These are phyloP conservation scores for Ictidomys tridecemlineatus DNA, from an alignment of 2,113 vertebrate genomes.

Conservation along the genomic window DNA sequence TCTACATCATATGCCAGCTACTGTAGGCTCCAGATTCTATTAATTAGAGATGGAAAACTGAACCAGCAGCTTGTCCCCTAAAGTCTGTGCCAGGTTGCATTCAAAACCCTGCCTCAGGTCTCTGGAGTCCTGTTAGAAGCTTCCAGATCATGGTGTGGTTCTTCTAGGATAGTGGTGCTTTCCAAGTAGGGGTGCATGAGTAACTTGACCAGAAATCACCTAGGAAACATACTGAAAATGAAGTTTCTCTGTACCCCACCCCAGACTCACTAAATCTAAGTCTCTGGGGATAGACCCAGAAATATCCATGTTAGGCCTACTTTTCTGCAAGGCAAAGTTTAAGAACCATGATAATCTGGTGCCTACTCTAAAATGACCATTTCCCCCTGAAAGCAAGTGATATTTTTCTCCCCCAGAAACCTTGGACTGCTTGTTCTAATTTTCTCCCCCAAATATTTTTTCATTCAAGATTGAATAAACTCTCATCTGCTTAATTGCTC, in stretches of 20 bases:
- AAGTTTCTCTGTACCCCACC: background rate
- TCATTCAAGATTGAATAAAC: background rate
- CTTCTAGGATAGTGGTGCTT: background rate
- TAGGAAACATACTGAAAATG: conserved; percentile 25
- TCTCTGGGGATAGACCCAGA: conserved; percentile 7
- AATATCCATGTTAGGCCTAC: background rate
- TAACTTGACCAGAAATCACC: background rate
- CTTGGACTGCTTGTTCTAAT: background rate
- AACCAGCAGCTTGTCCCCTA: background rate
- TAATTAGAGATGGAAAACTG: conserved; percentile 66
- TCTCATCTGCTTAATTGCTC: conserved; percentile 6
- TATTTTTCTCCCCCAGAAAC: conserved; percentile 33
- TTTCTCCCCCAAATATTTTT: conserved; percentile 17
- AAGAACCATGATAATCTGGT: background rate
- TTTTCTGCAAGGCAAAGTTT: background rate
- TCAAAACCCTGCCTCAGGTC: background rate
- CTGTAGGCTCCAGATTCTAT: conserved; percentile 72
- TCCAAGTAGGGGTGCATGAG: background rate
- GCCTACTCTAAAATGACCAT: conserved; percentile 19
- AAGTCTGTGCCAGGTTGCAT: background rate
- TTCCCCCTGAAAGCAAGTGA: background rate
- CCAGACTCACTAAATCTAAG: background rate
- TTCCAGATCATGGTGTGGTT: background rate
- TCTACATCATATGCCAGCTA: conserved; percentile 75
- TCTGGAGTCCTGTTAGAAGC: background rate